A percentile compares a stretch with the other conserved stretches of the same genome.
Evolutionary conservation across 2,797 vertebrate species (phyloP).

Genomic region (Sebastes itinus): DNA sequence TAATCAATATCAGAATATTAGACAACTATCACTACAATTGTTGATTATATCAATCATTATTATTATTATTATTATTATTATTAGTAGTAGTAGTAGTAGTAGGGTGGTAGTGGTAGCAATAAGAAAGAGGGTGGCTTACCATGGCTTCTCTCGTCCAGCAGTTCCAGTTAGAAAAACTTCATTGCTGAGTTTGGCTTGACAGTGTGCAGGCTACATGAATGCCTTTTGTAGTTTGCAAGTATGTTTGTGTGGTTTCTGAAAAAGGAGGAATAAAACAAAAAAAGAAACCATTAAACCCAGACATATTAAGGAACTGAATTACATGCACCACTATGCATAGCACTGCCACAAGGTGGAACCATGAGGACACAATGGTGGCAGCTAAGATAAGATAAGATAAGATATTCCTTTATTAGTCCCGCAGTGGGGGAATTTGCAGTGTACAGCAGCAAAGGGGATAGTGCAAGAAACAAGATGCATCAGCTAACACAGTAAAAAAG

Average conservation of each 20-base stretch:
- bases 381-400: too few species aligned
- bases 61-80: not conserved
- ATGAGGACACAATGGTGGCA: not conserved
- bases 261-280: not conserved
- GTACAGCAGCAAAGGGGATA: too few species aligned
- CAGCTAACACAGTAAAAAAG: too few species aligned
- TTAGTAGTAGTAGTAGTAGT: too few species aligned
- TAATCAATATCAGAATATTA: not conserved
- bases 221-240: not conserved
- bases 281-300: not conserved
- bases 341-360: not conserved
- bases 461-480: too few species aligned
- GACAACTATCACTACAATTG: not conserved
- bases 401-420: too few species aligned
- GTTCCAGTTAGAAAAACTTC: not conserved
- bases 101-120: accelerated
- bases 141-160: not conserved
- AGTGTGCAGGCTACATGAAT: not conserved
- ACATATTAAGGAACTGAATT: not conserved
- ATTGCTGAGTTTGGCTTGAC: not conserved
- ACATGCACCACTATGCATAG: not conserved
- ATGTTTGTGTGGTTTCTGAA: not conserved
- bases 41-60: not conserved
- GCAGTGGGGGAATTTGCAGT: too few species aligned
- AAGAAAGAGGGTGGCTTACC: not conserved